A percentile compares a stretch with the other conserved stretches of the same genome.
Evolutionary conservation across 2,797 vertebrate species (phyloP).

Genomic region (Hephaestus fuliginosus): DNA sequence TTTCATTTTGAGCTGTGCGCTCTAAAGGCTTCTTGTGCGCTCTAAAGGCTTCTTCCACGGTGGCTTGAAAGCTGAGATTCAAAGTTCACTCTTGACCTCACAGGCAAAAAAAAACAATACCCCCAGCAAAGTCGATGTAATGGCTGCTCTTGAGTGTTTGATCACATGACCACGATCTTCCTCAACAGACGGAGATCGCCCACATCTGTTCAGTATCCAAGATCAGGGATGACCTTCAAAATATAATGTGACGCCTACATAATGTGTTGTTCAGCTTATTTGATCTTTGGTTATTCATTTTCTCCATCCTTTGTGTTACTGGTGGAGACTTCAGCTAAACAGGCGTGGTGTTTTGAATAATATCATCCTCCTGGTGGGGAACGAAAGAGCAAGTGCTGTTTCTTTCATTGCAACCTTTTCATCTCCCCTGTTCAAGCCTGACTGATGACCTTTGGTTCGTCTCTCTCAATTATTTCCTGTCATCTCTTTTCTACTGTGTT

Average conservation of each 20-base stretch:
- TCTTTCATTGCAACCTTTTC: not conserved
- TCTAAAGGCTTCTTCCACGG: not conserved
- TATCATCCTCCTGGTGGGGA: not conserved
- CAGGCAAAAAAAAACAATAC: not conserved
- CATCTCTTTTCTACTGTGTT: not conserved
- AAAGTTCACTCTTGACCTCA: constrained; percentile 18
- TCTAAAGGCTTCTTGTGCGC: not conserved
- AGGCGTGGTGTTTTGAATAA: not conserved
- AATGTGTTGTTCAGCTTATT: not conserved
- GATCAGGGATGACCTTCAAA: constrained; percentile 10
- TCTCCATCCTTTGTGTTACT: too few species aligned
- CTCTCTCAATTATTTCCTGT: not conserved
- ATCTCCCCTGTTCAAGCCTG: not conserved
- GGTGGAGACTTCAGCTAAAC: not conserved
- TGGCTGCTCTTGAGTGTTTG: not conserved
- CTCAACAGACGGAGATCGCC: not conserved
- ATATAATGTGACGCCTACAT: not conserved
- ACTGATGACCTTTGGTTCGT: not conserved
- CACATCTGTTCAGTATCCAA: not conserved
- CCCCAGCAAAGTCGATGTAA: not conserved
- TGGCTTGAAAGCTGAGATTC: not conserved
- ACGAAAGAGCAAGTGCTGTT: not conserved
- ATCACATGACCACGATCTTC: constrained; percentile 2
- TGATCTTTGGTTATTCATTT: not conserved
- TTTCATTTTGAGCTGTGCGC: not conserved